phyloP scores from a whole-genome alignment of 2,888 invertebrate genomes.

The Hirtodrosophila histrioides region DNA sequence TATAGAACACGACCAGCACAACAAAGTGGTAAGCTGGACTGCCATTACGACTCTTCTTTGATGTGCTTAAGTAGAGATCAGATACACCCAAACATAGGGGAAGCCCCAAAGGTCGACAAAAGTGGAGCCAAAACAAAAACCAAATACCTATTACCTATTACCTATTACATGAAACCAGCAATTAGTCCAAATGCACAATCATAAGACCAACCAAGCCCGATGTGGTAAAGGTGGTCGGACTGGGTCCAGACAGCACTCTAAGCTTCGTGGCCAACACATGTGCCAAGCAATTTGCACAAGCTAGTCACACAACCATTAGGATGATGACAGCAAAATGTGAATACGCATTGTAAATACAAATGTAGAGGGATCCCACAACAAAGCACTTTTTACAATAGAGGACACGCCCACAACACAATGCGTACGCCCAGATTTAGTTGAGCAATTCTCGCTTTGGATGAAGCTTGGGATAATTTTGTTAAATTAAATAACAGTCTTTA shows the following conservation, averaged over 20 bases:
- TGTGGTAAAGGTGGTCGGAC: slow-evolving; percentile 16
- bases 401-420: no score
- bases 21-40: no score
- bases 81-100: no score
- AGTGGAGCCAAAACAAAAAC: slow-evolving; percentile 4
- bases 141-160: slow-evolving; percentile 6
- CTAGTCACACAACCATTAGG: neutral
- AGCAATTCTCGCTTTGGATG: neutral
- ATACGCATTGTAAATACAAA: slow-evolving; percentile 6
- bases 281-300: slow-evolving; percentile 29
- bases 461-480: slow-evolving; percentile 3
- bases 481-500: neutral
- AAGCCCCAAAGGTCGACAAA: no score
- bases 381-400: neutral
- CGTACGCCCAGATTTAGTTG: no score
- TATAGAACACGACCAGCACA: neutral
- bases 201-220: slow-evolving; percentile 35
- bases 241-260: neutral
- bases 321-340: no score
- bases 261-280: neutral
- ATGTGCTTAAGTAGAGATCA: no score
- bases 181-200: slow-evolving; percentile 31
- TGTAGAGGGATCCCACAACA: neutral
- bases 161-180: slow-evolving; percentile 11
- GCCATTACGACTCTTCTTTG: no score